Conservation (phyloP, 2,888 invertebrate species). For the Idaea straminata region DNA sequence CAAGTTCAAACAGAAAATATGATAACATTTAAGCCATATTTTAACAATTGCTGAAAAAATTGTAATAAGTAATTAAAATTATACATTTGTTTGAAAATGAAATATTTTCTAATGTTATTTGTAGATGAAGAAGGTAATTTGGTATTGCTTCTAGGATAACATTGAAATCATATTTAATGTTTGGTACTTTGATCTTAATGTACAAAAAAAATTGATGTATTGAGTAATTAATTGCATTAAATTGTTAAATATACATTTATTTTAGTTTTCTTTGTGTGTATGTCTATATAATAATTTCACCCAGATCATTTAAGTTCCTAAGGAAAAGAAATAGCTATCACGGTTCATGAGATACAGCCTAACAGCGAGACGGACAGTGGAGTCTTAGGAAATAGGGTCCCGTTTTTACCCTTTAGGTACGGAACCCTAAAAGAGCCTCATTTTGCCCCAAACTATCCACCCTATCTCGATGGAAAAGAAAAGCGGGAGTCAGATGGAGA, state of each 20-base stretch:
- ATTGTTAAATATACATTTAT: conserved; percentile 57
- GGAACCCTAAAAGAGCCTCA: no score
- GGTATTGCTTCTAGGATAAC: conserved; percentile 53
- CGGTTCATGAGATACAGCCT: no score
- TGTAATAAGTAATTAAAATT: conserved; percentile 8
- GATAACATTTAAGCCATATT: conserved; percentile 6
- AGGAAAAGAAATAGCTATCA: no score
- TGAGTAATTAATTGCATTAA: conserved; percentile 64
- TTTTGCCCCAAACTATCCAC: no score
- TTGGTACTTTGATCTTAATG: conserved; percentile 67
- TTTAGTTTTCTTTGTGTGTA: conserved; percentile 24
- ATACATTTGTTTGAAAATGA: conserved; percentile 17
- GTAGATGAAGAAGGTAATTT: conserved; percentile 34
- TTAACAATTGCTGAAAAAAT: conserved; percentile 2
- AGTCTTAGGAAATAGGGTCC: no score
- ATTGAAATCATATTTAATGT: conserved; percentile 51
- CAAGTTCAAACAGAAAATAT: background rate
- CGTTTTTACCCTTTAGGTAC: no score
- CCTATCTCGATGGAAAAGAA: no score
- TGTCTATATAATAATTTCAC: background rate
- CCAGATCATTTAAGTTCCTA: no score
- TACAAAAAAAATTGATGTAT: conserved; percentile 73
- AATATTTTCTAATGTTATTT: conserved; percentile 6
- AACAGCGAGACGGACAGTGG: no score
- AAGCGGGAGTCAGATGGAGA: no score